Conservation (phyloP, 2,797 vertebrate species). For the Gephyroberyx darwinii region DNA sequence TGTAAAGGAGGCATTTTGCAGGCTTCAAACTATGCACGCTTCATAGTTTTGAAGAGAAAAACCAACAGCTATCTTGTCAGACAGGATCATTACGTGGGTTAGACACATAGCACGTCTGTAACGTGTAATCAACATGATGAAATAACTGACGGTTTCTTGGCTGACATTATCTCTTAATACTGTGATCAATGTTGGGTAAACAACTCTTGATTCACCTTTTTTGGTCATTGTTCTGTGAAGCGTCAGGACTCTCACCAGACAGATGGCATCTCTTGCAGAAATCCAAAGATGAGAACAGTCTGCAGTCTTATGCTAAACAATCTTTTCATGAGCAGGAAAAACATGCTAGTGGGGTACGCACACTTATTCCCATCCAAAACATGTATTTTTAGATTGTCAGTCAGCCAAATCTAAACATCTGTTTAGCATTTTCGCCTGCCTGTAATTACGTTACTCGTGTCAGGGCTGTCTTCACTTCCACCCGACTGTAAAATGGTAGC, state of each 20-base stretch:
- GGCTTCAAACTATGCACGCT: too few species aligned
- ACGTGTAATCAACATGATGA: background rate
- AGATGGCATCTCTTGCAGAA: background rate
- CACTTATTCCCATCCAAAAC: background rate
- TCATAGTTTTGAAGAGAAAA: too few species aligned
- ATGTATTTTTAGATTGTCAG: background rate
- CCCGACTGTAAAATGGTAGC: background rate
- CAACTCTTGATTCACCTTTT: background rate
- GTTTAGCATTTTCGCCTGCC: background rate
- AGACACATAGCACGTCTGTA: too few species aligned
- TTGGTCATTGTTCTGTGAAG: background rate
- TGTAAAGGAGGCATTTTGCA: too few species aligned
- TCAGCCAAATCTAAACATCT: background rate
- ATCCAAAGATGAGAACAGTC: background rate
- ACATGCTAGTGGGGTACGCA: background rate
- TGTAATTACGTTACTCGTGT: background rate
- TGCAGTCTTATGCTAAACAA: too few species aligned
- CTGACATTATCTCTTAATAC: background rate
- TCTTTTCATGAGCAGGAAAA: background rate
- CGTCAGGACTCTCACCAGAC: background rate
- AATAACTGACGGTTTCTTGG: background rate
- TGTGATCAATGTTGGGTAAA: background rate
- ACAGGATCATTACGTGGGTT: too few species aligned
- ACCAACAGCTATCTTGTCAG: too few species aligned
- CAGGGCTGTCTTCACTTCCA: background rate